Conservation (phyloP, 1,140 invertebrate genomes). For the Battus philenor region DNA sequence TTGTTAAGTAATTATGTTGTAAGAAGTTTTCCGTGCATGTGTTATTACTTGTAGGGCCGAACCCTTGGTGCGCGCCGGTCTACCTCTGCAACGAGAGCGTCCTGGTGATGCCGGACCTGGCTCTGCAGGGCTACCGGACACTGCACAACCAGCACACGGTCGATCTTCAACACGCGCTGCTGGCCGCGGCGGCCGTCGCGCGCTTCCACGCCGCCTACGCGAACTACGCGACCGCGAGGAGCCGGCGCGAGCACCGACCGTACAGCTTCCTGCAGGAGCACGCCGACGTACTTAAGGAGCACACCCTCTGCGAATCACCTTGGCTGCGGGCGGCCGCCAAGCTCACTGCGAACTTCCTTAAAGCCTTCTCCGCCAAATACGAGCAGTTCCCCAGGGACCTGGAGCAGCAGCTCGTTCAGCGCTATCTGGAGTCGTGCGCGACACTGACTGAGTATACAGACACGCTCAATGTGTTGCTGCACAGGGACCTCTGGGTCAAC, state of each 20-base stretch:
- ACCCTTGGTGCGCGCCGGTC: slow-evolving; percentile 37
- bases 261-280: slow-evolving; percentile 31
- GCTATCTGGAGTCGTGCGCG: slow-evolving; percentile 38
- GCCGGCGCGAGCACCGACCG: background rate
- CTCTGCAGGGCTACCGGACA: slow-evolving; percentile 34
- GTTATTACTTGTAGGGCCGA: slow-evolving; percentile 29
- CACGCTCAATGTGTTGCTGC: slow-evolving; percentile 62
- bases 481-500: slow-evolving; percentile 74
- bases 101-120: slow-evolving; percentile 47
- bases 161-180: slow-evolving; percentile 33
- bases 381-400: slow-evolving; percentile 23
- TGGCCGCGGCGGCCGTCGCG: slow-evolving; percentile 31
- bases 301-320: slow-evolving; percentile 34
- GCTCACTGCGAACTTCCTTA: slow-evolving; percentile 36
- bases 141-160: slow-evolving; percentile 26
- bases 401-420: slow-evolving; percentile 25
- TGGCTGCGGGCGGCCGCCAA: slow-evolving; percentile 43
- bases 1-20: too few relatives aligned
- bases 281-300: slow-evolving; percentile 28
- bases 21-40: background rate
- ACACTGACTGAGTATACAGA: slow-evolving; percentile 31
- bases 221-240: slow-evolving; percentile 38
- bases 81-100: slow-evolving; percentile 40
- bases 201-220: slow-evolving; percentile 51
- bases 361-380: slow-evolving; percentile 36